Evolutionary conservation across 1,140 invertebrate genomes (phyloP), one percentile per base, ranked within the genome.

Genomic region (Diachasmimorpha longicaudata): DNA sequence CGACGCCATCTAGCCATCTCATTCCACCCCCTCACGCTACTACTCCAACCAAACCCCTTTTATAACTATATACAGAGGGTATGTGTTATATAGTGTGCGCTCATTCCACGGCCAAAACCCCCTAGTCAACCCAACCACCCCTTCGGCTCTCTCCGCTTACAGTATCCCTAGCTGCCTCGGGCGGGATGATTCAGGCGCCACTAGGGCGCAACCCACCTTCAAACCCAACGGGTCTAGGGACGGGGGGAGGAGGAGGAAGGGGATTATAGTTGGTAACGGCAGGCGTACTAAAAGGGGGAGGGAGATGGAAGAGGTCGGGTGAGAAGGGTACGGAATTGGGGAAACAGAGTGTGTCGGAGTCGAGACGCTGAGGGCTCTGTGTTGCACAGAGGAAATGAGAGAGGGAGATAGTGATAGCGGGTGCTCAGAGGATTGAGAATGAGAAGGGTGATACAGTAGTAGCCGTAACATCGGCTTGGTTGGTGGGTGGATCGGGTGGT

Each of bases 111-210:
- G 75, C 83, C 81, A 82, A 83, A 82, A 84, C 82, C 82, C 83
- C 36, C 73, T 82, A 83, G 82, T 84, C 78, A 76, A 72, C 78
- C 69, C 55, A 69, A 31, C 72, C 73, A 37, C 44, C 76, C 39
- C 42, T 10, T 67, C 55, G 36, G 21, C 72, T 66, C 58, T 68
- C 31, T 36, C 44, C 25, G 52, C 42, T 6, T 13, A 37, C 68
- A 39, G 44, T 21, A 67, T 42, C 78, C 76, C 39, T 77, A 70
- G 78, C 81, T 81, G 85, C 85, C 84, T 84, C 84, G 81, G 86
- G 83, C 84, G 84, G 86, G 86, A 86, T 87, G 86, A 87, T 87
- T 87, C 85, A 88, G 86, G 86, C 86, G 87, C 88, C 86, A 87
- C 86, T 87, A 84, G 86, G 86, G 85, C 86, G 87, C 88, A 52